Conservation (phyloP, 2,797 vertebrate genomes). For the Neomorphus geoffroyi region DNA sequence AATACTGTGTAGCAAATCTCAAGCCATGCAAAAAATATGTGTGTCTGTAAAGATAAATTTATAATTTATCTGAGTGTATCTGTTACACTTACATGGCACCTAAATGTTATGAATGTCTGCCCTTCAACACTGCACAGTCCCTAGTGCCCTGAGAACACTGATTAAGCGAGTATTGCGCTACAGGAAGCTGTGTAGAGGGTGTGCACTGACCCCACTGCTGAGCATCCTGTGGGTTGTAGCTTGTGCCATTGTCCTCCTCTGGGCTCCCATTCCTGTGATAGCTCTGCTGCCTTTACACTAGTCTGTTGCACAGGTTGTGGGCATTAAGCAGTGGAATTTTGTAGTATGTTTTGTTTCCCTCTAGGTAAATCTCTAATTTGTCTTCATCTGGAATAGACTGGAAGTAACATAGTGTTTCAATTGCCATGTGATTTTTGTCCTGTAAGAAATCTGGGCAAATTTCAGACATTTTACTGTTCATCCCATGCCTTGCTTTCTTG, state of each 20-base stretch:
- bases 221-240: accelerated
- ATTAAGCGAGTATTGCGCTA: neutral
- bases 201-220: accelerated
- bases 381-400: neutral
- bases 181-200: neutral
- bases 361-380: neutral
- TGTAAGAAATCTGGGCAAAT: neutral
- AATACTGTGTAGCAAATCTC: neutral
- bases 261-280: neutral
- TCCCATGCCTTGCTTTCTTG: neutral
- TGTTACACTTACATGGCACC: neutral
- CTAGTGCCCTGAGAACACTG: neutral
- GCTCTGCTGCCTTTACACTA: neutral
- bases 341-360: too few relatives aligned
- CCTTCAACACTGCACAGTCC: neutral
- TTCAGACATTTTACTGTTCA: neutral
- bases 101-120: neutral
- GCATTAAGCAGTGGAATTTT: neutral
- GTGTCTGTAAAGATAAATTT: neutral
- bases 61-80: neutral
- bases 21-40: neutral
- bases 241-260: neutral
- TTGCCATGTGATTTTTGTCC: neutral
- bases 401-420: neutral
- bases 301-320: neutral